phyloP scores from a whole-genome alignment of 2,113 vertebrate species.

The Chitala chitala region DNA sequence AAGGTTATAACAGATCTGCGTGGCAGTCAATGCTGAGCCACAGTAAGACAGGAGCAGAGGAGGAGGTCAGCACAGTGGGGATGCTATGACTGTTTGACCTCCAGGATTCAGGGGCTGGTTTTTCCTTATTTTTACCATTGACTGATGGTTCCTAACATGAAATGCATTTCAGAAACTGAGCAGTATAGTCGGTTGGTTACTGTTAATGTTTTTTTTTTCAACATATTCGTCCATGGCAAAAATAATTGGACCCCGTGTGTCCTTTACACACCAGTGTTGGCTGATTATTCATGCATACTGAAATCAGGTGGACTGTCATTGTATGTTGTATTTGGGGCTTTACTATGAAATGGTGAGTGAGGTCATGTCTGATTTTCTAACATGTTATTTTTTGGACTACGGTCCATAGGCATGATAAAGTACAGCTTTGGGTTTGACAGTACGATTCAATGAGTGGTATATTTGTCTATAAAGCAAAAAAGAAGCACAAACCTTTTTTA shows the following conservation, averaged over 20 bases:
- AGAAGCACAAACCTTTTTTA: not conserved
- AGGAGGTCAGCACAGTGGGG: slow-evolving; percentile 58
- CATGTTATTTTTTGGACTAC: not conserved
- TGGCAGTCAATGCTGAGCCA: not conserved
- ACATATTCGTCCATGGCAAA: slow-evolving; percentile 66
- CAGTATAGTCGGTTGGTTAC: not conserved
- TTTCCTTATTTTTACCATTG: slow-evolving; percentile 73
- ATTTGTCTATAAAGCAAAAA: not conserved
- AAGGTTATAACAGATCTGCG: not conserved
- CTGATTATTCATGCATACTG: slow-evolving; percentile 75
- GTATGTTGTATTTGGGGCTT: slow-evolving; percentile 52
- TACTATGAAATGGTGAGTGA: slow-evolving; percentile 79
- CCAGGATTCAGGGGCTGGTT: slow-evolving; percentile 59
- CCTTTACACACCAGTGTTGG: slow-evolving; percentile 61
- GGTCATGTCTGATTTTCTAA: slow-evolving; percentile 45
- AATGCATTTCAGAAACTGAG: not conserved
- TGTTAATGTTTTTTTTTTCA: not conserved
- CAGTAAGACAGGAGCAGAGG: slow-evolving; percentile 49
- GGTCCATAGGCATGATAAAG: not conserved
- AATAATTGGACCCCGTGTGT: slow-evolving; percentile 38
- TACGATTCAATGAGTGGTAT: no score
- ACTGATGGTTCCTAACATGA: slow-evolving; percentile 25
- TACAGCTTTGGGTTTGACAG: not conserved
- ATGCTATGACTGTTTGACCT: slow-evolving; percentile 47
- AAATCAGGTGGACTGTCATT: slow-evolving; percentile 39